phyloP scores from a whole-genome alignment of 2,888 invertebrate species.

The Sesamia inferens region DNA sequence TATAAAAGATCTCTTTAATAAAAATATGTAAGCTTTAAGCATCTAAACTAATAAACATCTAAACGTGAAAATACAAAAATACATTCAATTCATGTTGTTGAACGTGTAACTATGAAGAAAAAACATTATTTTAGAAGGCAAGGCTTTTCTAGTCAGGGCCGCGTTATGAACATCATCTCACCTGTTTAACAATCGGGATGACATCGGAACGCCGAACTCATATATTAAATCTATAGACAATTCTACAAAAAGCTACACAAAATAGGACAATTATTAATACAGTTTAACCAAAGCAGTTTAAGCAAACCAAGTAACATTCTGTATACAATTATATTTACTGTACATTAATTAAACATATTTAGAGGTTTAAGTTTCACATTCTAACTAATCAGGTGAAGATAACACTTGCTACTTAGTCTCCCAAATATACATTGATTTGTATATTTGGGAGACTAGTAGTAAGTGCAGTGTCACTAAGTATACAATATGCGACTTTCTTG shows the following conservation, averaged over 20 bases:
- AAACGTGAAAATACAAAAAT: slow-evolving; percentile 16
- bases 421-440: not conserved
- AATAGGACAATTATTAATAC: too few species aligned
- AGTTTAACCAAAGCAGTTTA: too few species aligned
- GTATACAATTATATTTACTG: not conserved
- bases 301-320: not conserved
- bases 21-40: not conserved
- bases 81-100: slow-evolving; percentile 13
- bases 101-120: slow-evolving; percentile 5
- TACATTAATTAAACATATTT: not conserved
- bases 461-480: not conserved
- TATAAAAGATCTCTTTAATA: not conserved
- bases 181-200: slow-evolving; percentile 10
- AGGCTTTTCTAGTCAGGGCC: not conserved
- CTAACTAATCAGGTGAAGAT: not conserved
- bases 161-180: not conserved
- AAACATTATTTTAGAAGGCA: slow-evolving; percentile 21
- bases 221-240: not conserved
- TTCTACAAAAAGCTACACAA: not conserved
- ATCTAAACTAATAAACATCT: not conserved
- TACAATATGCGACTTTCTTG: too few species aligned
- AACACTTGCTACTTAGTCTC: too few species aligned
- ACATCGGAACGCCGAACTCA: not conserved
- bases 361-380: not conserved
- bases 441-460: not conserved